Evolutionary conservation across 2,113 vertebrate genomes (phyloP).

Genomic region (Abramis brama): DNA sequence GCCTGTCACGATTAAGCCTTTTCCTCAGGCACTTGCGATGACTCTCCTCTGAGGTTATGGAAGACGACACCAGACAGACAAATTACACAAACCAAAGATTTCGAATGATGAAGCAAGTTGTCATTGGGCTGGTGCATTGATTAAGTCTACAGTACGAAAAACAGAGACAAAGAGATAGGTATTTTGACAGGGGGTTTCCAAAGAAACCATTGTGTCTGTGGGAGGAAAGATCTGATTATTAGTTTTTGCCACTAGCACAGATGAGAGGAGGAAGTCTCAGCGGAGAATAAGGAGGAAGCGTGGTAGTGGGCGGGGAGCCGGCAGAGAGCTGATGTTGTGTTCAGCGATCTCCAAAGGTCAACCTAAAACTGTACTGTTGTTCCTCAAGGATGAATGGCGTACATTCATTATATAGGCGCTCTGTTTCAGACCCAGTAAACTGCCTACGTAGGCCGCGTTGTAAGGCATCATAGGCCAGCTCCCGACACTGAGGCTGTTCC

Average conservation of each 20-base stretch:
- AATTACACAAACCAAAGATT: constrained; percentile 61
- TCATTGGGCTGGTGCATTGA: constrained; percentile 60
- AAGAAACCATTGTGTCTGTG: constrained; percentile 5
- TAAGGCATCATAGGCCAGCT: neutral
- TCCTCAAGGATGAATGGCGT: constrained; percentile 34
- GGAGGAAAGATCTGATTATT: constrained; percentile 45
- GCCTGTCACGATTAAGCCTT: constrained; percentile 68
- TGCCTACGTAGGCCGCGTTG: constrained; percentile 6
- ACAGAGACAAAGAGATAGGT: constrained; percentile 31
- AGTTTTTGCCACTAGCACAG: constrained; percentile 53
- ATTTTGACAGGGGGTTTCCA: constrained; percentile 10
- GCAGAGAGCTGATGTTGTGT: constrained; percentile 36
- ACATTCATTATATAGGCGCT: constrained; percentile 11
- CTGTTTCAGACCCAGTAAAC: neutral
- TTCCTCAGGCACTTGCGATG: constrained; percentile 60
- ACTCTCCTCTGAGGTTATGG: constrained; percentile 66
- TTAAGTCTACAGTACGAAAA: constrained; percentile 56
- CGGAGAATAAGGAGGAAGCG: constrained; percentile 33
- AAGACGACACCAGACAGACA: constrained; percentile 69
- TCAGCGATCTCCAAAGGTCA: constrained; percentile 52
- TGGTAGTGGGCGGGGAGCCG: constrained; percentile 38
- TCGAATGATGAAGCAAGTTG: constrained; percentile 61
- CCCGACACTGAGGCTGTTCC: neutral
- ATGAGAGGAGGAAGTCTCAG: constrained; percentile 40
- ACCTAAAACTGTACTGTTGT: constrained; percentile 13